Percentiles rank a stretch among this genome's conserved stretches.
phyloP scores from a whole-genome alignment of 2,113 vertebrate species.

The Meleagris gallopavo region DNA sequence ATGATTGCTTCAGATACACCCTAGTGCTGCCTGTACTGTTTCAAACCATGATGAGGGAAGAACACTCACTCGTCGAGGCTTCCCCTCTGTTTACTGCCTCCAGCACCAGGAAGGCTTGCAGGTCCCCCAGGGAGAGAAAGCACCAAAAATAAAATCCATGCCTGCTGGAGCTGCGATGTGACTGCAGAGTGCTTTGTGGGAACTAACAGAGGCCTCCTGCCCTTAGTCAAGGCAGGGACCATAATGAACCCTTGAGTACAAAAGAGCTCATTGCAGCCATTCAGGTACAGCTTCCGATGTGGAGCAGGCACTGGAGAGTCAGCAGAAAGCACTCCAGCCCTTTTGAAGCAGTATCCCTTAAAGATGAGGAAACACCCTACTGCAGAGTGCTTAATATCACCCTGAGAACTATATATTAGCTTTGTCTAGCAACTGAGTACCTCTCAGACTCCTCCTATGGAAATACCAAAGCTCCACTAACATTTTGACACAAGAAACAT shows the following conservation, averaged over 20 bases:
- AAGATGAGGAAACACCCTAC: not conserved
- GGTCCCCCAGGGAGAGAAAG: not conserved
- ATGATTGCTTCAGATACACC: constrained; percentile 24
- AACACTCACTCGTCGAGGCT: constrained; percentile 34
- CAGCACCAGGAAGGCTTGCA: not conserved
- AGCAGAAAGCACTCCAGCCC: not conserved
- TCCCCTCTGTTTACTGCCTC: not conserved
- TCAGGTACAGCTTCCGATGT: not conserved
- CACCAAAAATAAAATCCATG: not conserved
- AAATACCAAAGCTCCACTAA: not conserved
- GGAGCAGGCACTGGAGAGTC: not conserved
- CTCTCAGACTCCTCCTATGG: not conserved
- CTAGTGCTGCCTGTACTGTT: not conserved
- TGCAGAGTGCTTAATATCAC: not conserved
- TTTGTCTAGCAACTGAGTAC: not conserved
- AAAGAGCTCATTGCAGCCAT: not conserved
- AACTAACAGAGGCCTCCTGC: not conserved
- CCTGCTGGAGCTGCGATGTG: not conserved
- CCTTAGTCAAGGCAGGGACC: not conserved
- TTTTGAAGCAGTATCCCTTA: not conserved
- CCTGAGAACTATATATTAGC: not conserved
- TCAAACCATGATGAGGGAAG: constrained; percentile 14
- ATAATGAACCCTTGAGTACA: not conserved
- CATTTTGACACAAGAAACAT: not conserved
- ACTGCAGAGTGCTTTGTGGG: not conserved